These are phyloP conservation scores for Lamprotornis superbus DNA, from an alignment of 2,113 vertebrate genomes.

Conservation along the genomic window DNA sequence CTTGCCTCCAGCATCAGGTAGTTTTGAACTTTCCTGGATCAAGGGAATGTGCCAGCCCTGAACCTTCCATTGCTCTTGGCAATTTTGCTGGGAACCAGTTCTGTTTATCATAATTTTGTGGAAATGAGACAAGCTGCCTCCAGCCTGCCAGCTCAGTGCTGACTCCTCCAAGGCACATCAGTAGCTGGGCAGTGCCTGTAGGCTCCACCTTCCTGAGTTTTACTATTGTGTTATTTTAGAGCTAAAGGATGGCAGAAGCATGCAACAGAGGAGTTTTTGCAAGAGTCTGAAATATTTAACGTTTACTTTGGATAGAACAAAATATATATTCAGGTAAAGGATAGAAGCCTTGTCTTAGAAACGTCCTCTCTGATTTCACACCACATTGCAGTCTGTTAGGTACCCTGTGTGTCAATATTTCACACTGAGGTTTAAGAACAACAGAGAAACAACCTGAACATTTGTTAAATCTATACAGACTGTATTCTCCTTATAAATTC, in stretches of 20 bases:
- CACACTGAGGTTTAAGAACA: not conserved
- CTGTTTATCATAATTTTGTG: not conserved
- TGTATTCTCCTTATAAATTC: not conserved
- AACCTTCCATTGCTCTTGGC: not conserved
- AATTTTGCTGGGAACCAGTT: not conserved
- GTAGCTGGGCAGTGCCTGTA: not conserved
- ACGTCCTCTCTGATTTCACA: not conserved
- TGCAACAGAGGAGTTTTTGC: not conserved
- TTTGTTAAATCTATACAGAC: not conserved
- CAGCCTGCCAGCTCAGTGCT: not conserved
- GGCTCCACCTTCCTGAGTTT: not conserved
- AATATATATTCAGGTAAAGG: not conserved
- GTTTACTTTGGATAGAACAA: not conserved
- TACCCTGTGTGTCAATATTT: not conserved
- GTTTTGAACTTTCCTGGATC: not conserved
- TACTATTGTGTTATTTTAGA: not conserved
- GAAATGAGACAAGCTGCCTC: not conserved
- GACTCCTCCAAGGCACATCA: not conserved
- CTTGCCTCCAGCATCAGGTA: not conserved
- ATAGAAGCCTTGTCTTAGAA: not conserved
- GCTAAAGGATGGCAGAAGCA: not conserved
- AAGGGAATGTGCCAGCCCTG: not conserved
- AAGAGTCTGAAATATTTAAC: not conserved
- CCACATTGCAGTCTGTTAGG: not conserved
- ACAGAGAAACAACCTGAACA: not conserved